Evolutionary conservation across 2,113 vertebrate species (phyloP), one percentile per base, ranked within the genome.

Genomic region (Rhipidura dahli): DNA sequence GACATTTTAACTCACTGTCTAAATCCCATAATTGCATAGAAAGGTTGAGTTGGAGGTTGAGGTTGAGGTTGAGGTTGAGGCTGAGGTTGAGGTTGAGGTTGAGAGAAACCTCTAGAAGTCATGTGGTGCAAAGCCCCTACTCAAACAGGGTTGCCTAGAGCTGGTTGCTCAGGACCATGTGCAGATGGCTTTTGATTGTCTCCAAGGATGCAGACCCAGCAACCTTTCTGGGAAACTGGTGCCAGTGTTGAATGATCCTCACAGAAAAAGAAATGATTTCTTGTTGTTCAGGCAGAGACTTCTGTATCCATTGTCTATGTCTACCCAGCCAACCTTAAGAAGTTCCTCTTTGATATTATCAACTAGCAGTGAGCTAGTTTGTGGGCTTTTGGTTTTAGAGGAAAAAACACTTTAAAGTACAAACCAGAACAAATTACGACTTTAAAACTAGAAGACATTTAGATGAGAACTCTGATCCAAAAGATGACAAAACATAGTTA

Each of bases 91-190:
- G 3, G 4, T 47, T 54, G 39, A 49, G 2, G 3, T 42, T 93
- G 59, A 60, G n/a, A 69, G 14, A 8, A 8, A 49, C 9, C 12
- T 45, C 7, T 13, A n/a, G 31, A 61, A 9, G 2, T 39, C 9
- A 18, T 27, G 7, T 73, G 15, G 17, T 44, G 26, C 17, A 83
- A 13, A 13, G 0, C 7, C 4, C 4, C 7, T 17, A 9, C 15
- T 37, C 20, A n/a, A 12, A 35, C 22, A 69, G 3, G 2, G 7
- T 37, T 30, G 49, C 13, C 54, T 60, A 40, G 33, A 50, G 13
- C 15, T 49, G 15, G 11, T 69, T 60, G 49, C 16, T 75, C 33
- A 83, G 23, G 33, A 37, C 13, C 9, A 7, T 11, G 6, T 51
- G 20, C 14, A 33, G 39, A 35, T 26, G 3, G 24, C 8, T 53